These are phyloP conservation scores for Drosophila affinis DNA, from an alignment of 2,888 invertebrate species.

Conservation along the genomic window DNA sequence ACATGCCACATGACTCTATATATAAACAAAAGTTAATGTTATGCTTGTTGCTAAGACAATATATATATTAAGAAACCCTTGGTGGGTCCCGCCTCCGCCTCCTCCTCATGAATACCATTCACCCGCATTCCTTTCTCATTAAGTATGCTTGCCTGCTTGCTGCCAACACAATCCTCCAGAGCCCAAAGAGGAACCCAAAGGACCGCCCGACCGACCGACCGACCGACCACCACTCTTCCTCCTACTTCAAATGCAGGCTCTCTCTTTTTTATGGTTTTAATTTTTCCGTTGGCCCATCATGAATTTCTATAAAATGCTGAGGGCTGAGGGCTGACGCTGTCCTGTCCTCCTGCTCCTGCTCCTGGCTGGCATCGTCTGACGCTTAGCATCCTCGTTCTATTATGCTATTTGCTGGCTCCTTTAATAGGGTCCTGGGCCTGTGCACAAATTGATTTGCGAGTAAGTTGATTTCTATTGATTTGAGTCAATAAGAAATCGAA, in stretches of 20 bases:
- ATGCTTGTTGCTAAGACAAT: slow-evolving; percentile 58
- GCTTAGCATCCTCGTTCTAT: slow-evolving; percentile 15
- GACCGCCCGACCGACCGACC: neutral
- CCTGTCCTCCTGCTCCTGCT: too few relatives aligned
- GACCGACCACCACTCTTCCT: slow-evolving; percentile 9
- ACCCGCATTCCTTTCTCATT: slow-evolving; percentile 49
- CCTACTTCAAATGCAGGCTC: slow-evolving; percentile 30
- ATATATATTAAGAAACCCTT: slow-evolving; percentile 25
- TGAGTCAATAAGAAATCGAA: slow-evolving; percentile 39
- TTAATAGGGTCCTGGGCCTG: slow-evolving; percentile 10
- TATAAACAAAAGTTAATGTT: slow-evolving; percentile 50
- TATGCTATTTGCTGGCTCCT: slow-evolving; percentile 35
- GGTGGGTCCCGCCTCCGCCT: neutral
- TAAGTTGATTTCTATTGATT: slow-evolving; percentile 73
- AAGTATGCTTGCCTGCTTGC: slow-evolving; percentile 46
- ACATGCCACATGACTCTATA: slow-evolving; percentile 25
- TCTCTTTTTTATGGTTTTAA: slow-evolving; percentile 45
- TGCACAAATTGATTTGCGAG: slow-evolving; percentile 65
- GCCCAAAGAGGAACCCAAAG: neutral
- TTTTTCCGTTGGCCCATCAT: slow-evolving; percentile 34
- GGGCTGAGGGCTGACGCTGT: slow-evolving; percentile 9
- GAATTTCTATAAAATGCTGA: slow-evolving; percentile 51
- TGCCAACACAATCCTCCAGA: slow-evolving; percentile 8
- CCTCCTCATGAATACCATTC: neutral
- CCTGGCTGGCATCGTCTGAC: slow-evolving; percentile 32